Conservation (phyloP, 2,888 invertebrate species). For the Dione vanillae region DNA sequence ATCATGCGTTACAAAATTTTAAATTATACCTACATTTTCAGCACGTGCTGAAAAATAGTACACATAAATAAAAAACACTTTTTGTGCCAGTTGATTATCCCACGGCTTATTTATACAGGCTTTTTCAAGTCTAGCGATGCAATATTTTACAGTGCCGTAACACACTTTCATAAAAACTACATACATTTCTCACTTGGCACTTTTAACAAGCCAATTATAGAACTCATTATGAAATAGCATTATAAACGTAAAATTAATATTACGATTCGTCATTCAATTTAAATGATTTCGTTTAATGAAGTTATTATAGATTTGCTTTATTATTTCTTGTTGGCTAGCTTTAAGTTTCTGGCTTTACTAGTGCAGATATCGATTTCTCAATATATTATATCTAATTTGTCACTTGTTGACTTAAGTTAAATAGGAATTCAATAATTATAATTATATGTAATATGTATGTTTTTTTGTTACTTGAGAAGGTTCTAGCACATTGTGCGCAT, state of each 20-base stretch:
- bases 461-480: no score
- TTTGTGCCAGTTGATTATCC: constrained; percentile 39
- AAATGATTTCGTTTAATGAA: neutral
- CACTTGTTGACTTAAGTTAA: no score
- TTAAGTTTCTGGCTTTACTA: no score
- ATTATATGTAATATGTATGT: no score
- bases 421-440: no score
- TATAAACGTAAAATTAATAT: constrained; percentile 7
- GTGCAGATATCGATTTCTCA: no score
- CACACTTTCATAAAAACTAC: constrained; percentile 18
- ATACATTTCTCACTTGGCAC: constrained; percentile 21
- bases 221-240: constrained; percentile 15
- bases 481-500: no score
- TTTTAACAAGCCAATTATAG: constrained; percentile 28
- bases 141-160: constrained; percentile 35
- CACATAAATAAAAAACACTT: constrained; percentile 39
- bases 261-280: neutral
- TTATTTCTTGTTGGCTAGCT: no score
- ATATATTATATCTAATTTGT: no score
- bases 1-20: constrained; percentile 19
- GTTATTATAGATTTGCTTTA: neutral
- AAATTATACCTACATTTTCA: constrained; percentile 16
- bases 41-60: constrained; percentile 25
- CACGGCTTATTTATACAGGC: constrained; percentile 35
- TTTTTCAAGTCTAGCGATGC: constrained; percentile 33